phyloP scores from a whole-genome alignment of 2,888 invertebrate genomes.

The Mythimna pallens region DNA sequence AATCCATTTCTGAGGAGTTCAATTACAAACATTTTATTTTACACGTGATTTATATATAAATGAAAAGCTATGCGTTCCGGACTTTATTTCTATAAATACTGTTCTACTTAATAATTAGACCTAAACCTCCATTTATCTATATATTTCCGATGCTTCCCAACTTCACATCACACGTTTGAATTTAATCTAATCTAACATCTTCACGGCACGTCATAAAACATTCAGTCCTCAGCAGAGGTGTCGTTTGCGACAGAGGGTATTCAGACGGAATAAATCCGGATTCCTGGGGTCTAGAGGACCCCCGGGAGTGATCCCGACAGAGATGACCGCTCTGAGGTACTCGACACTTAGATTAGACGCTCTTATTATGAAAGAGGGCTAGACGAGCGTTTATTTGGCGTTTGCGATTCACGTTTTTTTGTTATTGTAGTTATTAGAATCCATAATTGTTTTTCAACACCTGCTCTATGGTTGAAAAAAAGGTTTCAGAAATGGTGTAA shows the following conservation, averaged over 20 bases:
- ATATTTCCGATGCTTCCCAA: slow-evolving; percentile 32
- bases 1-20: no score
- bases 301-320: slow-evolving; percentile 87
- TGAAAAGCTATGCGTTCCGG: no score
- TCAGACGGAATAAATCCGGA: slow-evolving; percentile 88
- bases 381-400: slow-evolving; percentile 72
- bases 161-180: slow-evolving; percentile 64
- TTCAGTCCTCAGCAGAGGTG: slow-evolving; percentile 80
- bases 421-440: no score
- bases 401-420: slow-evolving; percentile 33
- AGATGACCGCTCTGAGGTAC: slow-evolving; percentile 88
- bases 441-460: no score
- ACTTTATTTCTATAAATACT: not conserved
- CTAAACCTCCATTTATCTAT: slow-evolving; percentile 7
- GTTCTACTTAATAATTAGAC: not conserved
- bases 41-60: no score
- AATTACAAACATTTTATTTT: no score
- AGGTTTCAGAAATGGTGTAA: no score
- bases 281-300: slow-evolving; percentile 84
- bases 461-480: no score
- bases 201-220: slow-evolving; percentile 81
- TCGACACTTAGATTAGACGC: slow-evolving; percentile 86
- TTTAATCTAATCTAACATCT: slow-evolving; percentile 84
- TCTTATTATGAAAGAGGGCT: slow-evolving; percentile 73
- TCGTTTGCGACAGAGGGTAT: slow-evolving; percentile 81